Conservation (phyloP, 2,113 vertebrate species). For the Isurus oxyrinchus region DNA sequence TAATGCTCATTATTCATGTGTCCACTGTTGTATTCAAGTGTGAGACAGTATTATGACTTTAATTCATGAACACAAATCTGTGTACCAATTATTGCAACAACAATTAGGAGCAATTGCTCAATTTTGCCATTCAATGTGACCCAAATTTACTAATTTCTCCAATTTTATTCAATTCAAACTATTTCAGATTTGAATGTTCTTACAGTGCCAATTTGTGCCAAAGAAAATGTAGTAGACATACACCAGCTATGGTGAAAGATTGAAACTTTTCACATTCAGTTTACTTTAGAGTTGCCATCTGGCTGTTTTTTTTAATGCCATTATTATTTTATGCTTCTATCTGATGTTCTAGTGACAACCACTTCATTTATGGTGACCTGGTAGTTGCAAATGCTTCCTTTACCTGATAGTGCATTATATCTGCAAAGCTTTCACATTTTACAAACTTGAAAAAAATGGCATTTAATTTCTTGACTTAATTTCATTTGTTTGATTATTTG, state of each 20-base stretch:
- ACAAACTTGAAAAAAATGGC: neutral
- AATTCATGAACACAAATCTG: neutral
- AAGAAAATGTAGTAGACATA: neutral
- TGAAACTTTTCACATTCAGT: neutral
- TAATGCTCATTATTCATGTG: neutral
- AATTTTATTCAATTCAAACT: neutral
- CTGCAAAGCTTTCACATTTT: neutral
- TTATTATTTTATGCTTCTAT: neutral
- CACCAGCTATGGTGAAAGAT: neutral
- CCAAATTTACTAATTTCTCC: neutral
- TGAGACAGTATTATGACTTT: neutral
- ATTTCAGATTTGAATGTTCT: neutral
- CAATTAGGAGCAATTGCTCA: neutral
- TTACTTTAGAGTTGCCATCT: neutral
- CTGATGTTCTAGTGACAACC: neutral
- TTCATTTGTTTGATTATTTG: conserved; percentile 1
- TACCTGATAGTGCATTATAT: neutral
- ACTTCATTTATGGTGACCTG: neutral
- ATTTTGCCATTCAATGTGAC: neutral
- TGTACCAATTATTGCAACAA: neutral
- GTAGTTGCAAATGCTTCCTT: neutral
- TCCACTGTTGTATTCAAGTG: neutral
- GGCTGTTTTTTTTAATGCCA: neutral
- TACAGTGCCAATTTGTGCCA: neutral
- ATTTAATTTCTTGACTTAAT: neutral